These are phyloP conservation scores for Torymus auratus DNA, from an alignment of 2,888 invertebrate genomes.

Conservation along the genomic window DNA sequence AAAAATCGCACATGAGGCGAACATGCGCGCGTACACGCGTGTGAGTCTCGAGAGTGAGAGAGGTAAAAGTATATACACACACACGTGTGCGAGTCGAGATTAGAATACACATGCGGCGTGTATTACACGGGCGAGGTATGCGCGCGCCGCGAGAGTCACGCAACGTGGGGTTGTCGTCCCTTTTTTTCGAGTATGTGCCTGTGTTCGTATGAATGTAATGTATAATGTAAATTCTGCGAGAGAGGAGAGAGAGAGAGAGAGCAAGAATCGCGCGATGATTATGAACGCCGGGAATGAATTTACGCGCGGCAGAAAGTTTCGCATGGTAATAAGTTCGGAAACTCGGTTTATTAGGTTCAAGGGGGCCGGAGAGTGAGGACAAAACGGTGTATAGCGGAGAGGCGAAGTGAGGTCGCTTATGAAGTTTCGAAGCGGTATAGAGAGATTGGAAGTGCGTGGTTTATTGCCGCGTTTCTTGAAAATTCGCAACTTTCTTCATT, in stretches of 20 bases:
- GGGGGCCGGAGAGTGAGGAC: background rate
- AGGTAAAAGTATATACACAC: too few species aligned
- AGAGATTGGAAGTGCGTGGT: background rate
- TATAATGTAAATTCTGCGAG: too few species aligned
- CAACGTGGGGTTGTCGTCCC: conserved; percentile 5
- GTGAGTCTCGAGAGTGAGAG: too few species aligned
- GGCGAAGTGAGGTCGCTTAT: background rate
- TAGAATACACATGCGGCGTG: conserved; percentile 43
- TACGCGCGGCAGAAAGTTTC: conserved; percentile 17
- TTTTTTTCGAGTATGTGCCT: background rate
- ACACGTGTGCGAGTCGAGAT: conserved; percentile 7
- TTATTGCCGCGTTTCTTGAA: background rate
- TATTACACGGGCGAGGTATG: conserved; percentile 43
- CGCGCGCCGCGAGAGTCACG: conserved; percentile 43
- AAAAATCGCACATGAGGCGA: too few species aligned
- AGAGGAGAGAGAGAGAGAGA: background rate
- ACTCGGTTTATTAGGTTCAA: conserved; percentile 9
- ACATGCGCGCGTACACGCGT: too few species aligned
- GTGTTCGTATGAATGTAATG: background rate
- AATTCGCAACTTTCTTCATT: conserved; percentile 20
- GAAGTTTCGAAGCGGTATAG: conserved; percentile 11
- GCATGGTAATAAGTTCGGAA: conserved; percentile 5
- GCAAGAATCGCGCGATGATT: conserved; percentile 2
- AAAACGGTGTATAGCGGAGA: too few species aligned
- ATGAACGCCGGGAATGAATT: background rate